Evolutionary conservation across 1,140 invertebrate species (phyloP), one percentile per base, ranked within the genome.

Genomic region (Drosophila pachea): DNA sequence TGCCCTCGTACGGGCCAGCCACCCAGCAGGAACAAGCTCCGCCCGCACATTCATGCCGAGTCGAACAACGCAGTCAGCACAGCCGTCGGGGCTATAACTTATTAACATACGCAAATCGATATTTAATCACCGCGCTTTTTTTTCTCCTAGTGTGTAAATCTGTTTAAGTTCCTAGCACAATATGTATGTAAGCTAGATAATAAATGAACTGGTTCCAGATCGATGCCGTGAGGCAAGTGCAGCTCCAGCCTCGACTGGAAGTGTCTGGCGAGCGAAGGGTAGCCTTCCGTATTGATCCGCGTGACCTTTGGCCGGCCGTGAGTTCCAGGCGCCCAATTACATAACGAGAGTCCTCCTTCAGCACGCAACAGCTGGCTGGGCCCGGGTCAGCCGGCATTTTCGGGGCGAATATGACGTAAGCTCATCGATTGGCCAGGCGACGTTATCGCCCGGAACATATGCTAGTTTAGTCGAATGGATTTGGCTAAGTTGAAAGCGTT

Each of bases 111-210:
- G n/a, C n/a, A 54, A 31, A n/a, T 64, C n/a, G 7, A 4, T 29
- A 29, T 55, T 52, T 55, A 36, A 64, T 35, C 16, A n/a, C 0
- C 12, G 38, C 12, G n/a, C n/a, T 56, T 11, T 43, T 35, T 60
- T 59, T 36, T 55, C 48, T 38, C 45, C 29, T 53, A 47, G 40
- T 29, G 36, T 14, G 8, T 47, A 40, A 16, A 14, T 64, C 16
- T 2, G 7, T 11, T 9, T 63, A 59, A 54, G 60, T 60, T 64
- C 48, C 54, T 59, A 42, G 33, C 36, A 40, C 64, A 67, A 52
- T 9, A 53, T 9, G 14, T 35, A 29, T 33, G 32, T 54, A 50
- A 64, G 32, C 40, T 65, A 65, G 43, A 42, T 47, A 32, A 12
- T 49, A 53, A 53, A 38, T 38, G 36, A 16, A 69, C 12, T 22